These are phyloP conservation scores for Melinopterus prodromus DNA, from an alignment of 2,888 invertebrate species.

Conservation along the genomic window DNA sequence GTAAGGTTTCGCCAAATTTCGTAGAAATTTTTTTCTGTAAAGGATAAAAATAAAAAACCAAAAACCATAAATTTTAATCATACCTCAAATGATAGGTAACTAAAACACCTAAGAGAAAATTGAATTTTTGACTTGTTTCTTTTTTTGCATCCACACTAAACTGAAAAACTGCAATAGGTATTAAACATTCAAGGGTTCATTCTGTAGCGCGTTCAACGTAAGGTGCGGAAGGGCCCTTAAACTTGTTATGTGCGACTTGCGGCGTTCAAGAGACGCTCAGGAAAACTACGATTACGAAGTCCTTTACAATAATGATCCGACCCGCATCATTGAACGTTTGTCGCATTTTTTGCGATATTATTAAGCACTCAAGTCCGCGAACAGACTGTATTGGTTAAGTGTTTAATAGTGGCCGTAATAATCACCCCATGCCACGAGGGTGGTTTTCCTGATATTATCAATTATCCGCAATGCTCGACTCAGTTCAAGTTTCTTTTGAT, in stretches of 20 bases:
- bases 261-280: background rate
- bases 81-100: no score
- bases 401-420: background rate
- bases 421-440: background rate
- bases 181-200: background rate
- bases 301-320: background rate
- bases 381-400: background rate
- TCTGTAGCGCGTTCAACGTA: background rate
- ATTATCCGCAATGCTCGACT: no score
- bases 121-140: no score
- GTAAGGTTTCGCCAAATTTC: no score
- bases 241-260: background rate
- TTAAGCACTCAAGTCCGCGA: background rate
- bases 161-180: no score
- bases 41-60: no score
- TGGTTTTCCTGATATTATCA: no score
- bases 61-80: no score
- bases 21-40: no score
- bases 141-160: no score
- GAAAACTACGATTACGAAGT: background rate
- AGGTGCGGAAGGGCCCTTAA: background rate
- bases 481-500: no score
- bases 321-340: slow-evolving; percentile 4
- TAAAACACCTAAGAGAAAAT: no score
- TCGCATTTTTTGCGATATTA: background rate